Evolutionary conservation across 2,888 invertebrate species (phyloP).

Genomic region (Heliconius ismenius): DNA sequence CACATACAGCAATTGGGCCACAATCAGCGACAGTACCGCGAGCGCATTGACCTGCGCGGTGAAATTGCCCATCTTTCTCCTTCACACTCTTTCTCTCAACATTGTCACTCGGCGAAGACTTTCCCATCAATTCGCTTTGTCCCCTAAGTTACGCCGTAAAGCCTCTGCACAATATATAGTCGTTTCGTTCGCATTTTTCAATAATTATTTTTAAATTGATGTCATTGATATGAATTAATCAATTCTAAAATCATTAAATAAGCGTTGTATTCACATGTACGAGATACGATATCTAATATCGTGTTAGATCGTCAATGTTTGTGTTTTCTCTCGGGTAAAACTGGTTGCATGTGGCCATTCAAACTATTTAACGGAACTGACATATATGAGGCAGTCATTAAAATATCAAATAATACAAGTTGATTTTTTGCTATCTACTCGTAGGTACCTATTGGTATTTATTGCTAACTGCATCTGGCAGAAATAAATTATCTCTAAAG

Average conservation of each 20-base stretch:
- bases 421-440: conserved; percentile 38
- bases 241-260: not conserved
- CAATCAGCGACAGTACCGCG: conserved; percentile 81
- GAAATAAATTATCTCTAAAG: conserved; percentile 52
- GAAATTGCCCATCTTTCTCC: conserved; percentile 79
- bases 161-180: not conserved
- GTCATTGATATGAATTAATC: not conserved
- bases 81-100: conserved; percentile 80
- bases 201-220: not conserved
- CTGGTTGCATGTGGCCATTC: conserved; percentile 74
- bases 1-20: conserved; percentile 80
- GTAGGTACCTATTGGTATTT: conserved; percentile 43
- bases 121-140: conserved; percentile 59
- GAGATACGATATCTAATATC: conserved; percentile 22
- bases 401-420: conserved; percentile 69
- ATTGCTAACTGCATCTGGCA: conserved; percentile 49
- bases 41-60: conserved; percentile 79
- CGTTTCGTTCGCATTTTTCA: not conserved
- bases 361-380: conserved; percentile 76
- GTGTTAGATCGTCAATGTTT: conserved; percentile 52
- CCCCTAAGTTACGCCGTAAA: conserved; percentile 39
- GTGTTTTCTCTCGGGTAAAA: conserved; percentile 63
- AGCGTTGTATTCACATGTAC: conserved; percentile 8
- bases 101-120: conserved; percentile 61
- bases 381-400: conserved; percentile 73